Base-by-base conservation (phyloP, 2,888 invertebrate genomes). In the Metallyticus violacea region DNA sequence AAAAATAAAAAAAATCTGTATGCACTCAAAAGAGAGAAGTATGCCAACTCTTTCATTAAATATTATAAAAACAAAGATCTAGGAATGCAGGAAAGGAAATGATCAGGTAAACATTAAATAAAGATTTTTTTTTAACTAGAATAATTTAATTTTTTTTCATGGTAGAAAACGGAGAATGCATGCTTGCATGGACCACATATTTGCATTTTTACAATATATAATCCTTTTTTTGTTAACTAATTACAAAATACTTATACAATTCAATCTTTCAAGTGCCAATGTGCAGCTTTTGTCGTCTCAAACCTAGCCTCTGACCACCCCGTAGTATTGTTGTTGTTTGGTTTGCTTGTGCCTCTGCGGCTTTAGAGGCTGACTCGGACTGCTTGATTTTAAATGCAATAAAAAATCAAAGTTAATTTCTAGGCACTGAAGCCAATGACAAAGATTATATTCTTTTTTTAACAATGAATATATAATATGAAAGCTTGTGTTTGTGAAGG, bases 141-240 rank as follows among this genome's bases (percentile, higher is more conserved):
- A 90, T 90, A 90, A 90, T 90, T 90, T 90, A 90, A 88, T 89
- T 89, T 89, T 88, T 85, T 88, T 87, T 86, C 89, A 90, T 90
- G 90, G 89, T 90, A 90, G 89, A 90, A 89, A 90, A 89, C 88
- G 89, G 89, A 89, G 88, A 89, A 89, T 88, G 88, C 88, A 88
- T 88, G 88, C 88, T 88, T 88, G 88, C 85, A 88, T 88, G 88
- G 88, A 88, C 87, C 88, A 88, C 87, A 87, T 87, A 85, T 87
- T 86, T 86, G 86, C 86, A 85, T 85, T 86, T 87, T 87, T 87
- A 86, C 86, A 86, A 85, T 86, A 88, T 87, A 88, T 87, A 87
- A 83, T 87, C 84, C 84, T 83, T 85, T 86, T 82, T 82, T 87
- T 80, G 81, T 85, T 80, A 87, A 85, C 88, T 88, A 86, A 88